Evolutionary conservation across 2,888 invertebrate species (phyloP).

Genomic region (Patella depressa): DNA sequence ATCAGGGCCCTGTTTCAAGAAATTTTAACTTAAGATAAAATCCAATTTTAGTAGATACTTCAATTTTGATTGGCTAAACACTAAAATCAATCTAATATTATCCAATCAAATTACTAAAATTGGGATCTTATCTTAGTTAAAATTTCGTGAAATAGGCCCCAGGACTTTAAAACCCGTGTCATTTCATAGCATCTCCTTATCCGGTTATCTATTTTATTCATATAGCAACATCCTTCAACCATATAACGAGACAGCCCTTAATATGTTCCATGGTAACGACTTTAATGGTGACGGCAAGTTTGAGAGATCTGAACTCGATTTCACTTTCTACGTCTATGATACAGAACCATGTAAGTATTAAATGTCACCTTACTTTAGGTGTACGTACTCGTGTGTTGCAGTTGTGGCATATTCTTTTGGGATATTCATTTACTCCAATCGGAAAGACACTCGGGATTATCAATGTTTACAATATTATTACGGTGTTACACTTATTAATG

Average conservation of each 20-base stretch:
- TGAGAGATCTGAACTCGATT: neutral
- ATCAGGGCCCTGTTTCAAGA: no score
- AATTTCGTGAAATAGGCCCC: no score
- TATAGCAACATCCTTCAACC: slow-evolving; percentile 11
- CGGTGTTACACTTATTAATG: no score
- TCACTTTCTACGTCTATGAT: neutral
- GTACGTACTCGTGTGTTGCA: neutral
- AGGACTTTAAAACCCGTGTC: no score
- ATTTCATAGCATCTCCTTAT: no score
- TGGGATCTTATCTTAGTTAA: no score
- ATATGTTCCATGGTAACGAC: slow-evolving; percentile 18
- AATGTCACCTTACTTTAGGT: neutral
- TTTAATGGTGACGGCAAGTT: slow-evolving; percentile 14
- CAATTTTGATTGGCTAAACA: no score
- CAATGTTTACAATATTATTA: neutral
- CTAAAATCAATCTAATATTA: no score
- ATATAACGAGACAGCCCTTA: slow-evolving; percentile 15
- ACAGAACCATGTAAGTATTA: neutral
- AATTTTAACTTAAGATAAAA: no score
- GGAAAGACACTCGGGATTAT: neutral
- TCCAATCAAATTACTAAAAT: no score
- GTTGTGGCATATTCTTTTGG: neutral
- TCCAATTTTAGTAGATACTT: no score
- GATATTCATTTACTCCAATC: neutral
- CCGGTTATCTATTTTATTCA: no score